A percentile compares a stretch with the other conserved stretches of the same genome.
Evolutionary conservation across 2,888 invertebrate genomes (phyloP).

Genomic region (Synergus gifuensis): DNA sequence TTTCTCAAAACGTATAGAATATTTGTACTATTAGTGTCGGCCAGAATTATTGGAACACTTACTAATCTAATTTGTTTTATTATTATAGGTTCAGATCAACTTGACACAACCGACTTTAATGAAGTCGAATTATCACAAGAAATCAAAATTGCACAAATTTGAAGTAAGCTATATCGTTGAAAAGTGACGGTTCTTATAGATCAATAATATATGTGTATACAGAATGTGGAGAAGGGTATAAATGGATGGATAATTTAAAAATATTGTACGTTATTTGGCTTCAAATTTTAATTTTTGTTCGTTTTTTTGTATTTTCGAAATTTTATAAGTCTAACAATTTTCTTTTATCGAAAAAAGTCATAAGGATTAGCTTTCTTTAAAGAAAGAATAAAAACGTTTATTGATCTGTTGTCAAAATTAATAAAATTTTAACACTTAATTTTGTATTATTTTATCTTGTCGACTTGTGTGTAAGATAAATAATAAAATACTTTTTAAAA

Average conservation of each 20-base stretch:
- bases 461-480: not conserved
- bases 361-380: too few relatives aligned
- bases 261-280: too few relatives aligned
- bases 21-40: too few relatives aligned
- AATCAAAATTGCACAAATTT: not conserved
- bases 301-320: too few relatives aligned
- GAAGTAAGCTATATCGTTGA: conserved; percentile 41
- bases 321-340: too few relatives aligned
- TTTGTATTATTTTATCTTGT: not conserved
- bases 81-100: not conserved
- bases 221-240: conserved; percentile 76
- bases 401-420: too few relatives aligned
- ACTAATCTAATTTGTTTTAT: not conserved
- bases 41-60: not conserved
- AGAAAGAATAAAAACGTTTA: too few relatives aligned
- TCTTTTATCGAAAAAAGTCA: too few relatives aligned
- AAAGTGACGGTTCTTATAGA: conserved; percentile 55
- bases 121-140: not conserved
- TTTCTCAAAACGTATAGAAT: too few relatives aligned
- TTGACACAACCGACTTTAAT: not conserved
- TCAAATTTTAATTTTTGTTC: too few relatives aligned
- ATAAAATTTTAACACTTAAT: not conserved
- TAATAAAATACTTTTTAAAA: not conserved
- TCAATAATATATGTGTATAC: conserved; percentile 73
- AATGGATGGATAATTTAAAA: conserved; percentile 74